phyloP scores from a whole-genome alignment of 2,113 vertebrate species.

The Andinoacara biseriatus region DNA sequence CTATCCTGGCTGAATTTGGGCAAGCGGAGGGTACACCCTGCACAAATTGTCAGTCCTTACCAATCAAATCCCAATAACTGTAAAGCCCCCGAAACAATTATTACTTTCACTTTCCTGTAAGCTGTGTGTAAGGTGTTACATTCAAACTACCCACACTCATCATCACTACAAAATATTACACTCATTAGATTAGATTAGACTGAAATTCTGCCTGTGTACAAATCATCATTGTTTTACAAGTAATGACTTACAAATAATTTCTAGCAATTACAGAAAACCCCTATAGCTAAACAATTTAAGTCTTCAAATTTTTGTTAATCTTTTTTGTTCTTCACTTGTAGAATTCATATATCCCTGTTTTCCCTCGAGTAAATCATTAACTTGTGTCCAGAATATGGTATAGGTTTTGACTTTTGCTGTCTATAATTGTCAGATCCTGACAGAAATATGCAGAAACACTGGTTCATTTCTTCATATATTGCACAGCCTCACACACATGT shows the following conservation, averaged over 20 bases:
- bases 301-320: neutral
- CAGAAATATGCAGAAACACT: neutral
- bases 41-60: neutral
- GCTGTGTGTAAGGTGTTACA: neutral
- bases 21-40: neutral
- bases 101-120: neutral
- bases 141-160: neutral
- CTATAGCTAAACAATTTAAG: neutral
- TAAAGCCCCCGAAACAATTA: neutral
- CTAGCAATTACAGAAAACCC: neutral
- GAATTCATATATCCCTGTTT: neutral
- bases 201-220: neutral
- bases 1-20: neutral
- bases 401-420: neutral
- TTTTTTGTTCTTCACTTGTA: neutral
- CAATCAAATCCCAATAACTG: neutral
- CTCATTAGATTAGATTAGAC: neutral
- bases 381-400: neutral
- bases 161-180: neutral
- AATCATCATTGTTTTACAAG: accelerated
- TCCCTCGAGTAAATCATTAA: too few species aligned
- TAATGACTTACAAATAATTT: neutral
- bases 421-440: neutral
- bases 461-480: neutral
- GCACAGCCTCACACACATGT: neutral